Percentiles rank a stretch among this genome's conserved stretches.
phyloP scores from a whole-genome alignment of 2,888 invertebrate genomes.

The Dryomyza anilis region DNA sequence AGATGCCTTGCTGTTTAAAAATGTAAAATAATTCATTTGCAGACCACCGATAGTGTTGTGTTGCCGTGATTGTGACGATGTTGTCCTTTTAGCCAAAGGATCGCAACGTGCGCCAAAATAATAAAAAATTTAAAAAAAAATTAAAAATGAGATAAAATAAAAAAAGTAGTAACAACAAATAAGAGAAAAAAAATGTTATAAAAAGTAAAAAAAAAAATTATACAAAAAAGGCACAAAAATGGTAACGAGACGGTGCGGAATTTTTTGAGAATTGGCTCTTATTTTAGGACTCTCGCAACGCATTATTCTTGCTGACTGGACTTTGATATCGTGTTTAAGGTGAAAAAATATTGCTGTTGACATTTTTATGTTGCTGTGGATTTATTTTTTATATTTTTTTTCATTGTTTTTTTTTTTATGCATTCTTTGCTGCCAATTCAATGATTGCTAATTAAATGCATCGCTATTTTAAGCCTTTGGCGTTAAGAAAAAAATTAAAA shows the following conservation, averaged over 20 bases:
- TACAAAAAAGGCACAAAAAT: conserved; percentile 28
- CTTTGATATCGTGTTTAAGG: conserved; percentile 3
- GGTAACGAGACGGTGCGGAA: conserved; percentile 36
- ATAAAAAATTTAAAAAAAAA: no score
- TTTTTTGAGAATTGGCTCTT: conserved; percentile 41
- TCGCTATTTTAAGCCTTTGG: neutral
- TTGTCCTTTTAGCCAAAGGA: neutral
- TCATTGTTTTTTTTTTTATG: no score
- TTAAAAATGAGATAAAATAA: no score
- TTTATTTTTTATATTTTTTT: neutral
- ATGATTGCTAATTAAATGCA: conserved; percentile 9
- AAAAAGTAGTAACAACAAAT: no score
- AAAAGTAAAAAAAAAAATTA: conserved; percentile 8
- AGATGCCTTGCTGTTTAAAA: conserved; percentile 31
- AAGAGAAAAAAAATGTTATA: no score
- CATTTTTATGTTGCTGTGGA: neutral
- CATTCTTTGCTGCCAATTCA: neutral
- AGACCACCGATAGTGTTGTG: conserved; percentile 33
- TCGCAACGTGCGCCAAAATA: conserved; percentile 3
- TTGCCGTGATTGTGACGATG: conserved; percentile 2
- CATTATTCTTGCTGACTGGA: neutral
- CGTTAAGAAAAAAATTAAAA: neutral
- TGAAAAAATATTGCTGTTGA: conserved; percentile 12
- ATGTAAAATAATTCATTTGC: conserved; percentile 39
- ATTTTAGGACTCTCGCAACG: conserved; percentile 21